phyloP scores from a whole-genome alignment of 2,888 invertebrate genomes.

The Auanema freiburgensis region DNA sequence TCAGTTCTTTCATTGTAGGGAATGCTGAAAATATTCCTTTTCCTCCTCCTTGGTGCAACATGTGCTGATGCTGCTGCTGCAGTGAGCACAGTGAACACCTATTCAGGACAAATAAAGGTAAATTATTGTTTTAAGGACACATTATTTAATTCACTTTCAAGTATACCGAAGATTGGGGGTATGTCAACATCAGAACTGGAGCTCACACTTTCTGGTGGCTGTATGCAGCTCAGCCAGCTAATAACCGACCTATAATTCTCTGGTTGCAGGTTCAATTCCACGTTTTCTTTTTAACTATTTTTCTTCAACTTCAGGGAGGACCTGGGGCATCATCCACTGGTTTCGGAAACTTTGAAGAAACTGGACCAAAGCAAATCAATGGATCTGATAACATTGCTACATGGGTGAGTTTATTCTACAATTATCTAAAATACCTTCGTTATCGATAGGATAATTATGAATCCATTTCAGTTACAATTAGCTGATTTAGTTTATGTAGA shows the following conservation, averaged over 20 bases:
- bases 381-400: constrained; percentile 75
- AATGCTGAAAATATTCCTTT: too few species aligned
- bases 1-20: neutral
- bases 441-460: neutral
- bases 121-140: too few species aligned
- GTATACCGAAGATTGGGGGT: constrained; percentile 47
- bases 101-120: constrained; percentile 34
- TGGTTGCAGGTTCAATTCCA: constrained; percentile 72
- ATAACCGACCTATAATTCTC: constrained; percentile 75
- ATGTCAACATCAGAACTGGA: constrained; percentile 36
- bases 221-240: constrained; percentile 69
- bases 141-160: neutral
- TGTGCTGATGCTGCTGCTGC: constrained; percentile 16
- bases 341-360: constrained; percentile 83
- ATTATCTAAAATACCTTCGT: neutral
- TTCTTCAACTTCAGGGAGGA: constrained; percentile 74
- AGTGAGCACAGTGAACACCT: constrained; percentile 44
- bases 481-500: constrained; percentile 85
- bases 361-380: constrained; percentile 77
- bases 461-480: constrained; percentile 72
- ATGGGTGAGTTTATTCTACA: constrained; percentile 72
- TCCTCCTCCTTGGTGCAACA: too few species aligned
- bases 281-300: neutral
- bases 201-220: constrained; percentile 72
- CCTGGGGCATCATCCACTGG: constrained; percentile 81